phyloP scores from a whole-genome alignment of 2,888 invertebrate species.

The Rotaria magnacalcarata region DNA sequence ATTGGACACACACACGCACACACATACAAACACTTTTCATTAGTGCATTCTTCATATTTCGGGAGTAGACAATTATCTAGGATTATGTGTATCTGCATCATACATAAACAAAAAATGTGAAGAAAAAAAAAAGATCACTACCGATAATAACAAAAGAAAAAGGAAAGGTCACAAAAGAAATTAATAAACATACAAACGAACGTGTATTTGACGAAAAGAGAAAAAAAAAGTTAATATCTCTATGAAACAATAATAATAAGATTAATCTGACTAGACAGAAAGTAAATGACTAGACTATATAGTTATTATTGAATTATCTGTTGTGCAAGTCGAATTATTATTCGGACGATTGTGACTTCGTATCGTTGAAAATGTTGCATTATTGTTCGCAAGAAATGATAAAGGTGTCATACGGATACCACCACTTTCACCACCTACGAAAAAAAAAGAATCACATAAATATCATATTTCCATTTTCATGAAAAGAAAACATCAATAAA shows the following conservation, averaged over 20 bases:
- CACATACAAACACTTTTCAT: constrained; percentile 7
- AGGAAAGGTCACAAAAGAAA: not conserved
- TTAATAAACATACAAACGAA: not conserved
- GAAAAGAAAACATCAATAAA: too few relatives aligned
- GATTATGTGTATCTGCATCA: not conserved
- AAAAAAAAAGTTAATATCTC: not conserved
- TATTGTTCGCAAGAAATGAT: not conserved
- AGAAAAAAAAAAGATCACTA: not conserved
- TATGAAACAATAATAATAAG: not conserved
- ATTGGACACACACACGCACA: not conserved
- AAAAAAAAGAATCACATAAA: not conserved
- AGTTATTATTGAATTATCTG: constrained; percentile 25
- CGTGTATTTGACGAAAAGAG: not conserved
- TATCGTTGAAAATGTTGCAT: constrained; percentile 15
- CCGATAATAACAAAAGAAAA: not conserved
- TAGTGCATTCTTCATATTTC: not conserved
- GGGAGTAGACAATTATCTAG: not conserved
- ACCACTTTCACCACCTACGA: not conserved
- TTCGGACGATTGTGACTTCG: constrained; percentile 22
- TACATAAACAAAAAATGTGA: not conserved
- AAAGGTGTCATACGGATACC: constrained; percentile 5
- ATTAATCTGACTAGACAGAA: not conserved
- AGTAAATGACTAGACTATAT: not conserved
- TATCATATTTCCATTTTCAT: too few relatives aligned
- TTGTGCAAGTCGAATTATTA: constrained; percentile 26